Evolutionary conservation across 2,888 invertebrate genomes (phyloP).

Genomic region (Brachylomia viminalis): DNA sequence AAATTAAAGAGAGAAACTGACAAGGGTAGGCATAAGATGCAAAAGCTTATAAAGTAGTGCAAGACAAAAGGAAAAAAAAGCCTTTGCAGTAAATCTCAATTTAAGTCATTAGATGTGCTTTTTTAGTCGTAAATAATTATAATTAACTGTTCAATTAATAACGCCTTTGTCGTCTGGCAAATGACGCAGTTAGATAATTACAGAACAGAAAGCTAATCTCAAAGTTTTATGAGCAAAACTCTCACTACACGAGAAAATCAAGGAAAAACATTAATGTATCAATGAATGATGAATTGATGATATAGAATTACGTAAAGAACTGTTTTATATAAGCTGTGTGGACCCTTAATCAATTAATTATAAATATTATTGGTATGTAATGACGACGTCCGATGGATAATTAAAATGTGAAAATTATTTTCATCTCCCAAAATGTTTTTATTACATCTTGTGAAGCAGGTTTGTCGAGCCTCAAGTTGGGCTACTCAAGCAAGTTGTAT

Average conservation of each 20-base stretch:
- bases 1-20: neutral
- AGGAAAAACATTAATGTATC: constrained; percentile 33
- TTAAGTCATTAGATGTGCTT: neutral
- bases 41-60: neutral
- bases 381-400: constrained; percentile 28
- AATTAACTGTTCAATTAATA: constrained; percentile 32
- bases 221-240: constrained; percentile 50
- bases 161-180: constrained; percentile 32
- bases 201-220: constrained; percentile 44
- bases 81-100: neutral
- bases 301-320: constrained; percentile 47
- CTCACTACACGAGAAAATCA: constrained; percentile 56
- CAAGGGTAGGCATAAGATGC: neutral
- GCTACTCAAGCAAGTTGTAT: constrained; percentile 19
- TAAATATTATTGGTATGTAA: constrained; percentile 51
- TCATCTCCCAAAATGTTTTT: constrained; percentile 37
- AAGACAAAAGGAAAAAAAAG: constrained; percentile 24
- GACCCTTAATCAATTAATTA: constrained; percentile 48
- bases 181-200: constrained; percentile 40
- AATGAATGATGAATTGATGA: constrained; percentile 35
- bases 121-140: neutral
- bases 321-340: constrained; percentile 37
- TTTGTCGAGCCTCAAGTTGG: constrained; percentile 17
- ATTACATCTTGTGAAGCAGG: constrained; percentile 33
- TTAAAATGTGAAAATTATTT: constrained; percentile 45